Evolutionary conservation across 2,888 invertebrate genomes (phyloP).

Genomic region (Drosophila lutescens): DNA sequence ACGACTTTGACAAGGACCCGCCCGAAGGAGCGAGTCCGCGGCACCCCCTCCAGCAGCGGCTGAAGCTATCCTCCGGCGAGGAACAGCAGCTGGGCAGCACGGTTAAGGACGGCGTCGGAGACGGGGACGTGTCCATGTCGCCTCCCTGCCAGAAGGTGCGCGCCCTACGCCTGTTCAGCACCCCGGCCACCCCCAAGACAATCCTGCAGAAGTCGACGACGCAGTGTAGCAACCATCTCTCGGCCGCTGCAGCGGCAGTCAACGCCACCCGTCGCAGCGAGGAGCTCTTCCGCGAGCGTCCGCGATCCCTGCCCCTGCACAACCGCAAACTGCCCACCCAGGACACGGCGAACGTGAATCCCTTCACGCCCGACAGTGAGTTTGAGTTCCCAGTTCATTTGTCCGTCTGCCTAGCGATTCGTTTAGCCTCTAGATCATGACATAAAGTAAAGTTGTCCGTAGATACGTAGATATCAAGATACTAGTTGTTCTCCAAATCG

Average conservation of each 20-base stretch:
- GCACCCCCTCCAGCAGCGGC: conserved; percentile 34
- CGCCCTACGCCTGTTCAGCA: conserved; percentile 90
- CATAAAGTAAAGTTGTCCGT: too few species aligned
- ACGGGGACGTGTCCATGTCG: conserved; percentile 65
- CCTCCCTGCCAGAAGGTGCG: conserved; percentile 87
- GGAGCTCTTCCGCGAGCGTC: conserved; percentile 78
- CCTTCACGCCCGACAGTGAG: conserved; percentile 92
- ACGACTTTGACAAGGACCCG: conserved; percentile 72
- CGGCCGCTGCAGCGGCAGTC: conserved; percentile 67
- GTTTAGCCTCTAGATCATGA: too few species aligned
- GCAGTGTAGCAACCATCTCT: conserved; percentile 84
- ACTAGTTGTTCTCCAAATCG: too few species aligned
- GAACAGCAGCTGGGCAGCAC: conserved; percentile 1
- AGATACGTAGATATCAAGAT: too few species aligned
- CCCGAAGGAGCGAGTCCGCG: conserved; percentile 57
- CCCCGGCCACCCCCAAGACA: conserved; percentile 94
- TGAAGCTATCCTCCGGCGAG: conserved; percentile 17
- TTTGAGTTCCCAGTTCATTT: not conserved
- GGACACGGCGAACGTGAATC: conserved; percentile 90
- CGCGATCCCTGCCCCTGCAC: conserved; percentile 84
- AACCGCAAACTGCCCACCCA: conserved; percentile 78
- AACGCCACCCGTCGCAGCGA: conserved; percentile 56
- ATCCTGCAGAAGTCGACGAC: conserved; percentile 86
- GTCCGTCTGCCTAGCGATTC: too few species aligned
- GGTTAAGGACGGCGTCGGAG: not conserved